Conservation (phyloP, 1,140 invertebrate genomes). For the Hycleus phaleratus region DNA sequence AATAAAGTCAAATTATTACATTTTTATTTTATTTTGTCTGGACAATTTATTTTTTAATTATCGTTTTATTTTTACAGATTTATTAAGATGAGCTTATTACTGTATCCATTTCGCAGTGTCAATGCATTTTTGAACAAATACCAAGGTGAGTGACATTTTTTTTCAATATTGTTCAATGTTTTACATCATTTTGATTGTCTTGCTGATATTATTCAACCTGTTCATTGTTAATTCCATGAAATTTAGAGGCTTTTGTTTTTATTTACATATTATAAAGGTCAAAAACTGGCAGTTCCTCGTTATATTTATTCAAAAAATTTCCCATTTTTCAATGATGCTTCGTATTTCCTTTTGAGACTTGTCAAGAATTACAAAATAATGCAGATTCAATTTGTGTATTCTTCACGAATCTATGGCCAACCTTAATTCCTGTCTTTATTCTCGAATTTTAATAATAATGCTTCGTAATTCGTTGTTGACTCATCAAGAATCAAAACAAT, state of each 20-base stretch:
- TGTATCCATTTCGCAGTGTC: slow-evolving; percentile 44
- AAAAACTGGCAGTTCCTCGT: not conserved
- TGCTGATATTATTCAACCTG: not conserved
- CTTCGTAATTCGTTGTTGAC: no score
- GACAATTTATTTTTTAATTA: not conserved
- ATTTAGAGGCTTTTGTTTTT: not conserved
- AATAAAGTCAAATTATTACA: not conserved
- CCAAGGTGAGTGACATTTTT: slow-evolving; percentile 41
- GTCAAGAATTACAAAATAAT: no score
- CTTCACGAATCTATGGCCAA: no score
- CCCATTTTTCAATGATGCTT: no score
- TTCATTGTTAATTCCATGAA: not conserved
- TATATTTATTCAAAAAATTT: no score
- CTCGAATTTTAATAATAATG: no score
- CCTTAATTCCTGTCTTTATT: no score
- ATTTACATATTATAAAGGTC: not conserved
- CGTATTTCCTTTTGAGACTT: no score
- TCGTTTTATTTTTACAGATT: slow-evolving; percentile 39
- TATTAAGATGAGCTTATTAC: slow-evolving; percentile 45
- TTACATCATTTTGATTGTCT: not conserved
- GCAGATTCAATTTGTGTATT: no score
- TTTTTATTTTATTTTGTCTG: not conserved
- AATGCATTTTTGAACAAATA: slow-evolving; percentile 46
- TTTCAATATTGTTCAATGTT: no score
- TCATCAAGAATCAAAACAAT: no score